A percentile compares a stretch with the other conserved stretches of the same genome.
phyloP scores from a whole-genome alignment of 2,113 vertebrate genomes.

The Plestiodon gilberti region DNA sequence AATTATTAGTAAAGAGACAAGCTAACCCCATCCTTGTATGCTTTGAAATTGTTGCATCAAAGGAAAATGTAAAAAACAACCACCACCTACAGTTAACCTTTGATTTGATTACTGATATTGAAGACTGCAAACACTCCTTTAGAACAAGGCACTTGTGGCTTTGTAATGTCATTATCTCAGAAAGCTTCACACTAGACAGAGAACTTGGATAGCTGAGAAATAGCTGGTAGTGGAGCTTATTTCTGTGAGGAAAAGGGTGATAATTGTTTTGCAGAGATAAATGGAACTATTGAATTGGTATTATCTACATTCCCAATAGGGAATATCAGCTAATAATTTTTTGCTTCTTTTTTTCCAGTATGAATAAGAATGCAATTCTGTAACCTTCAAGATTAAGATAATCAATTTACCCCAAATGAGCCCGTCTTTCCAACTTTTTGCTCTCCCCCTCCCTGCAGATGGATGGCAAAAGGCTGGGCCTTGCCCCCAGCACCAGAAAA shows the following conservation, averaged over 20 bases:
- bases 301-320: background rate
- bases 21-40: background rate
- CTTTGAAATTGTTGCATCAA: background rate
- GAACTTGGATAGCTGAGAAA: background rate
- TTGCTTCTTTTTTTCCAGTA: background rate
- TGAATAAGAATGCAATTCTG: too few species aligned
- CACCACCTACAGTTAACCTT: background rate
- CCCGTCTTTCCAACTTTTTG: too few species aligned
- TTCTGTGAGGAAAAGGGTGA: background rate
- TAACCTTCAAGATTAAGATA: background rate
- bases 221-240: background rate
- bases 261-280: background rate
- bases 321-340: background rate
- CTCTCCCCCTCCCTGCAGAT: too few species aligned
- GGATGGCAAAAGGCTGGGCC: too few species aligned
- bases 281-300: background rate
- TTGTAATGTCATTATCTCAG: background rate
- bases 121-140: background rate
- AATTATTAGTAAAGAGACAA: background rate
- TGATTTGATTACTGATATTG: background rate
- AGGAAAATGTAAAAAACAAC: background rate
- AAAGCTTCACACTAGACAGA: background rate
- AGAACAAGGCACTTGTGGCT: background rate
- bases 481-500: too few species aligned
- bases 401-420: too few species aligned